Percentiles rank a stretch among this genome's conserved stretches.
phyloP scores from a whole-genome alignment of 92 coral and sea anemone species.

The Epizoanthus stellaris region DNA sequence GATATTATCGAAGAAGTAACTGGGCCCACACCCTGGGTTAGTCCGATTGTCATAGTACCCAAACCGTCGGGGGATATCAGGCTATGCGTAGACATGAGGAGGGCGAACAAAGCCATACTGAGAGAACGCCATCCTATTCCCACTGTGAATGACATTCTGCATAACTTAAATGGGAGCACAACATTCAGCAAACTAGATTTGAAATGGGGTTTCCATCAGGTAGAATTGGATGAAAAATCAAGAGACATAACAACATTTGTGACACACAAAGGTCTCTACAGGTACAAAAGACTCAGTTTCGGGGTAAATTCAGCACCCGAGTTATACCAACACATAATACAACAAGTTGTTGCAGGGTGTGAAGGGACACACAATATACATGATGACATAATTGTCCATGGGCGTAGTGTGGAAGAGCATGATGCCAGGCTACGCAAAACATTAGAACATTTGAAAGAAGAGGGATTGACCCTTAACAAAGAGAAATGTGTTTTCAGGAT shows the following conservation, averaged over 20 bases:
- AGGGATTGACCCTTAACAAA: slow-evolving; percentile 30
- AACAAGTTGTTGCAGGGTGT: slow-evolving; percentile 31
- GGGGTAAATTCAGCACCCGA: neutral
- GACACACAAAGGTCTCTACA: too few relatives aligned
- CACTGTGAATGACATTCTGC: neutral
- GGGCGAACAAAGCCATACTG: neutral
- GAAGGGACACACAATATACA: neutral
- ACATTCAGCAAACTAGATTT: neutral
- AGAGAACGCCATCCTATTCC: neutral
- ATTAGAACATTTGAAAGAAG: neutral
- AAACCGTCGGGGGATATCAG: neutral
- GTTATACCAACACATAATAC: slow-evolving; percentile 12
- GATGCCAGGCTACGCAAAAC: slow-evolving; percentile 11
- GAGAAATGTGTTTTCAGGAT: slow-evolving; percentile 14
- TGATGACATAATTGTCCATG: slow-evolving; percentile 6
- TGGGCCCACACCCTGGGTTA: neutral
- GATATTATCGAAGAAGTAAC: neutral
- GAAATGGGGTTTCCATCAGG: too few relatives aligned
- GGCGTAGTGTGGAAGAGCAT: slow-evolving; percentile 3
- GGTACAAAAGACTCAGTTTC: too few relatives aligned
- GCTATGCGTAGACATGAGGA: neutral
- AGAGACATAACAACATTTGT: too few relatives aligned
- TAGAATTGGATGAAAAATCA: too few relatives aligned
- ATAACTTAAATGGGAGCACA: neutral
- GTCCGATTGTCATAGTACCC: neutral